These are phyloP conservation scores for Drosophila antonietae DNA, from an alignment of 2,888 invertebrate genomes.

Conservation along the genomic window DNA sequence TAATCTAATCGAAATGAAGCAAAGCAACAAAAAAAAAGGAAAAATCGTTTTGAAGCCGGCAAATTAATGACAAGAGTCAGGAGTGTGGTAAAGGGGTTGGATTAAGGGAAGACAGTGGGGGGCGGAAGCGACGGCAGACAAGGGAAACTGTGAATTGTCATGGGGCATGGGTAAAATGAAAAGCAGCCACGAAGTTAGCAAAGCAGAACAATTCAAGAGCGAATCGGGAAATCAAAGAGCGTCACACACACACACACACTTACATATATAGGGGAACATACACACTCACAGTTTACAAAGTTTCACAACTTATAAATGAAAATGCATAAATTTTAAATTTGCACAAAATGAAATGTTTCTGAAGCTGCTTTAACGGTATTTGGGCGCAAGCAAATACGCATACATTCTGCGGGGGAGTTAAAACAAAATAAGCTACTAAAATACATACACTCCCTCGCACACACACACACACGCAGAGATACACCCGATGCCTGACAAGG, in stretches of 20 bases:
- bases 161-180: constrained; percentile 40
- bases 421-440: constrained; percentile 9
- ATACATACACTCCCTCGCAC: not conserved
- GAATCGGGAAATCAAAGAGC: constrained; percentile 35
- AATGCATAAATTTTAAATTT: constrained; percentile 73
- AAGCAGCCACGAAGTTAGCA: constrained; percentile 21
- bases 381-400: constrained; percentile 65
- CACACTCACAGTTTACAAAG: constrained; percentile 10
- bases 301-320: constrained; percentile 60
- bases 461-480: not conserved
- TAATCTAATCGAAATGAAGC: constrained; percentile 45
- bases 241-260: not conserved
- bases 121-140: not conserved
- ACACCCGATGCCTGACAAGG: not conserved
- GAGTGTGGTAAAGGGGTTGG: too few species aligned
- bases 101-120: not conserved
- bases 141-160: constrained; percentile 42
- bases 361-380: constrained; percentile 69
- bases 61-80: constrained; percentile 48
- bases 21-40: not conserved
- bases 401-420: constrained; percentile 54
- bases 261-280: not conserved
- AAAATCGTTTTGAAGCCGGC: constrained; percentile 35
- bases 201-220: constrained; percentile 15
- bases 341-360: constrained; percentile 55